Evolutionary conservation across 2,888 invertebrate genomes (phyloP).

Genomic region (Globia sparganii): DNA sequence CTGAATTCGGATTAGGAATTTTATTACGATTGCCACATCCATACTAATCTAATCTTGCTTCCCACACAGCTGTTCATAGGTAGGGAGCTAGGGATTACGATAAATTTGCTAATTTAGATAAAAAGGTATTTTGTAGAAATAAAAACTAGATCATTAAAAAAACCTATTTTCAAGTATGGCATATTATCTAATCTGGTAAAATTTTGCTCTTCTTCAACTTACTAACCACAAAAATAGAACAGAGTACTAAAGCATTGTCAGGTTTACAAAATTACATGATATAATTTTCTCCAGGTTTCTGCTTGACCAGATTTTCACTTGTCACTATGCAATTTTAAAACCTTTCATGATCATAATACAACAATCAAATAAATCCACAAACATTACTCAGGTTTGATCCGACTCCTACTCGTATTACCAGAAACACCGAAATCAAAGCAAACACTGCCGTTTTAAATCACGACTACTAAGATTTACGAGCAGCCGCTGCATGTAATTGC

Average conservation of each 20-base stretch:
- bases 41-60: constrained; percentile 58
- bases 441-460: constrained; percentile 49
- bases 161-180: too few species aligned
- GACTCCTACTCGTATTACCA: constrained; percentile 9
- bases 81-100: constrained; percentile 37
- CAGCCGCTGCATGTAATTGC: constrained; percentile 65
- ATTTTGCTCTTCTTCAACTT: neutral
- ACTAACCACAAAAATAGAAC: neutral
- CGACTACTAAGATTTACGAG: constrained; percentile 63
- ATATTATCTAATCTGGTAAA: too few species aligned
- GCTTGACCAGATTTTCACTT: neutral
- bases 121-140: constrained; percentile 20
- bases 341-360: neutral
- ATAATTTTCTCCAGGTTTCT: neutral
- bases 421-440: constrained; percentile 38
- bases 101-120: constrained; percentile 36
- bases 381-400: constrained; percentile 4
- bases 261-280: neutral
- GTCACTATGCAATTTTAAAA: neutral
- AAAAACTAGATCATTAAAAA: neutral
- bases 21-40: constrained; percentile 56
- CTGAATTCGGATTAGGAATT: constrained; percentile 67
- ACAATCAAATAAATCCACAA: constrained; percentile 1
- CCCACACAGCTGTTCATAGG: constrained; percentile 57
- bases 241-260: neutral